These are phyloP conservation scores for Rhabdomys dilectus DNA, from an alignment of 2,113 vertebrate genomes.

Conservation along the genomic window DNA sequence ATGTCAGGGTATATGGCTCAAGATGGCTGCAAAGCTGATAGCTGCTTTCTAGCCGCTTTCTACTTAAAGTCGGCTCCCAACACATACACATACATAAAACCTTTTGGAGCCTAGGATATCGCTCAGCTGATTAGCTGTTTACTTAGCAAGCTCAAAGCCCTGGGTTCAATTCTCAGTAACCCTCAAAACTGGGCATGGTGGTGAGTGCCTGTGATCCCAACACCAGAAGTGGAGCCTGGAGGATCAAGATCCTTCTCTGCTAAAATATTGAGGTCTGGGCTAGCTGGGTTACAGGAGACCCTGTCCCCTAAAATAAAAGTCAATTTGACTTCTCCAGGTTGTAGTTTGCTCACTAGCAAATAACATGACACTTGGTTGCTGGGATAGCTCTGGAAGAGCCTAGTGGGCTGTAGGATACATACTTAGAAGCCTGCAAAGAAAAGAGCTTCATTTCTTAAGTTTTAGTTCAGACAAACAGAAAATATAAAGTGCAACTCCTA, in stretches of 20 bases:
- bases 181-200: neutral
- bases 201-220: neutral
- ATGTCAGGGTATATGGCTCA: too few species aligned
- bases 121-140: neutral
- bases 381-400: neutral
- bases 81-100: neutral
- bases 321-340: neutral
- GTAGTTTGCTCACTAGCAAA: neutral
- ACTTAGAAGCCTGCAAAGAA: neutral
- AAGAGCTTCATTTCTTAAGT: neutral
- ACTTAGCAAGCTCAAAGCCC: neutral
- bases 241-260: neutral
- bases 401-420: neutral
- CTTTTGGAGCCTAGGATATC: neutral
- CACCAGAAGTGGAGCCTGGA: neutral
- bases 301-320: neutral
- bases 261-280: neutral
- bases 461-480: neutral
- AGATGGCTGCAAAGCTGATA: too few species aligned
- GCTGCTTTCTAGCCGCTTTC: too few species aligned
- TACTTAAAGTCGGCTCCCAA: too few species aligned
- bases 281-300: neutral
- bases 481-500: neutral
- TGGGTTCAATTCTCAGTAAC: neutral
- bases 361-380: neutral